Evolutionary conservation across 2,888 invertebrate genomes (phyloP).

Genomic region (Aplocera efformata): DNA sequence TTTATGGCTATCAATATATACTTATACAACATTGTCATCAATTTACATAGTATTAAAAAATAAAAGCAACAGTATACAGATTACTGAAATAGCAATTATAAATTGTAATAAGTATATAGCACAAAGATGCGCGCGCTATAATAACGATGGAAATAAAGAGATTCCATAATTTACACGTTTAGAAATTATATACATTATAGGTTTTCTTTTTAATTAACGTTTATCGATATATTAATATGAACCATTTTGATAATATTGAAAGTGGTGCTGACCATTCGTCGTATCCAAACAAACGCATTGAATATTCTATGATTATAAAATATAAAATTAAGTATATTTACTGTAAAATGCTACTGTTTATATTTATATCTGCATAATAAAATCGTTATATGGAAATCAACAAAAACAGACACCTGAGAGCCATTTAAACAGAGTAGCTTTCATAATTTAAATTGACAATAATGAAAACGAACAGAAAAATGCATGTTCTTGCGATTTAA

Average conservation of each 20-base stretch:
- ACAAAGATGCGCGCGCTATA: conserved; percentile 62
- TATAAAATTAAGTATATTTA: too few relatives aligned
- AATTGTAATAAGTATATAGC: conserved; percentile 53
- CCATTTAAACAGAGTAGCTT: neutral
- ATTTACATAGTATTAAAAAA: conserved; percentile 69
- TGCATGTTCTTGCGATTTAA: too few relatives aligned
- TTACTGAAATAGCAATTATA: conserved; percentile 67
- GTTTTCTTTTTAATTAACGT: conserved; percentile 51
- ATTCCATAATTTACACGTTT: conserved; percentile 74
- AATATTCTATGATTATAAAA: too few relatives aligned
- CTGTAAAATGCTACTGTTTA: too few relatives aligned
- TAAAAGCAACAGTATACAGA: conserved; percentile 75
- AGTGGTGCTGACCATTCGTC: too few relatives aligned
- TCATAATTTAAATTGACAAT: neutral
- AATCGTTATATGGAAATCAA: too few relatives aligned
- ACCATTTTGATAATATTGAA: neutral
- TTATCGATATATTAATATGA: conserved; percentile 55
- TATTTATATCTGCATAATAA: too few relatives aligned
- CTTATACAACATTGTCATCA: conserved; percentile 77
- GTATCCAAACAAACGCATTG: too few relatives aligned
- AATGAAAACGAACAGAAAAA: too few relatives aligned
- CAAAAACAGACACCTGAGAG: too few relatives aligned
- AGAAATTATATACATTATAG: conserved; percentile 66
- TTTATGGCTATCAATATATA: conserved; percentile 78
- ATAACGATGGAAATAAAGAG: conserved; percentile 71